phyloP scores from a whole-genome alignment of 2,113 vertebrate species.

The Pollachius pollachius region DNA sequence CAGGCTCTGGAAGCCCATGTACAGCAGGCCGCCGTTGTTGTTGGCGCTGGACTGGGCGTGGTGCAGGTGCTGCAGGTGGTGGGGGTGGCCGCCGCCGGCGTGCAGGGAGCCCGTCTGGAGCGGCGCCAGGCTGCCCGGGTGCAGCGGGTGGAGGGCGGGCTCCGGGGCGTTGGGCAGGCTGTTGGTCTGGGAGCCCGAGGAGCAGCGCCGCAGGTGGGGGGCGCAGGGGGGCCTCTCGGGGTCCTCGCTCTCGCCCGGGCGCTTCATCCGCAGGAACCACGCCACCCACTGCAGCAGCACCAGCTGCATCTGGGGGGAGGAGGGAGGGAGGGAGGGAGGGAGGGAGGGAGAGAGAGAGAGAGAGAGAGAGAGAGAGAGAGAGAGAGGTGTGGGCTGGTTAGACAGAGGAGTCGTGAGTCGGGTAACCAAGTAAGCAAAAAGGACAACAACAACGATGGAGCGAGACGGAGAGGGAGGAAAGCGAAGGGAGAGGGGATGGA shows the following conservation, averaged over 20 bases:
- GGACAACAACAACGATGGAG: no score
- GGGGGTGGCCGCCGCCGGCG: conserved; percentile 51
- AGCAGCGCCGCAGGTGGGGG: conserved; percentile 74
- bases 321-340: not conserved
- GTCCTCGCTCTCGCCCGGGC: conserved; percentile 70
- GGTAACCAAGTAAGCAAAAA: no score
- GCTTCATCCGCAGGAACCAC: conserved; percentile 81
- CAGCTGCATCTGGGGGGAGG: conserved; percentile 64
- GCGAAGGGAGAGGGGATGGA: no score
- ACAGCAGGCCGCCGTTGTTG: conserved; percentile 77
- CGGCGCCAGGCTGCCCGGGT: conserved; percentile 68
- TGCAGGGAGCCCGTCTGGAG: conserved; percentile 59
- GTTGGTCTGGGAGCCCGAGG: conserved; percentile 71
- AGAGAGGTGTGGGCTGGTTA: not conserved
- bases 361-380: not conserved
- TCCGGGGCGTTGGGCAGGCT: conserved; percentile 70
- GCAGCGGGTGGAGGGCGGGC: conserved; percentile 61
- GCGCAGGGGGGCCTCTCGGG: conserved; percentile 71
- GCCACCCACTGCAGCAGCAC: conserved; percentile 79
- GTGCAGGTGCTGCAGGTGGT: conserved; percentile 9
- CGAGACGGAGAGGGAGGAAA: no score
- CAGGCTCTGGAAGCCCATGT: conserved; percentile 76
- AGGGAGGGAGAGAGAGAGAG: not conserved
- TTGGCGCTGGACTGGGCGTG: conserved; percentile 63
- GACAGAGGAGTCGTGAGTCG: no score